A percentile compares a stretch with the other conserved stretches of the same genome.
Evolutionary conservation across 2,888 invertebrate genomes (phyloP).

Genomic region (Melieria picta): DNA sequence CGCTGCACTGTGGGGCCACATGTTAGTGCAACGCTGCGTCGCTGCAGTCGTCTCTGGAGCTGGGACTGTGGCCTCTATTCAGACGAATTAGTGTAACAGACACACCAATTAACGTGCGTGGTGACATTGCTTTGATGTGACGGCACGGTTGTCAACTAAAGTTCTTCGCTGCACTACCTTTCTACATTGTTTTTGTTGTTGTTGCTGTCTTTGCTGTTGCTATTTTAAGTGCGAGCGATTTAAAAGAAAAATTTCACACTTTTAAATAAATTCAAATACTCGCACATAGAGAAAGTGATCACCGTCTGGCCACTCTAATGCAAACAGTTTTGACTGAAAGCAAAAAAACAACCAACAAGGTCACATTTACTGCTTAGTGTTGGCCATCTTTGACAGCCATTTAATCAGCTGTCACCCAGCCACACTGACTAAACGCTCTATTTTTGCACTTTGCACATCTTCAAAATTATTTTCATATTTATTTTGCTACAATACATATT

Average conservation of each 20-base stretch:
- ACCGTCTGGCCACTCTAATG: background rate
- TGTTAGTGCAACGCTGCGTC: too few species aligned
- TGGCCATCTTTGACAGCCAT: background rate
- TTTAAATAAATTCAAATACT: background rate
- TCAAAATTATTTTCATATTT: conserved; percentile 1
- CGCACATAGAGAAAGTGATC: background rate
- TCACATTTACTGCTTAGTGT: background rate
- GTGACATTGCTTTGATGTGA: conserved; percentile 39
- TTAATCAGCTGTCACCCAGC: background rate
- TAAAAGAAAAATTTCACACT: too few species aligned
- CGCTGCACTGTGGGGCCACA: conserved; percentile 42
- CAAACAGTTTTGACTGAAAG: background rate
- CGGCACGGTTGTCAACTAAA: conserved; percentile 27
- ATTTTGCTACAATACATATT: background rate
- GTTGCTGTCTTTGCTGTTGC: background rate
- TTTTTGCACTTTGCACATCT: background rate
- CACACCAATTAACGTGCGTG: conserved; percentile 38
- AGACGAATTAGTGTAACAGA: conserved; percentile 37
- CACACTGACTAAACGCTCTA: conserved; percentile 1
- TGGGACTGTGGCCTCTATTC: conserved; percentile 5
- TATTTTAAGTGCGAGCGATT: too few species aligned
- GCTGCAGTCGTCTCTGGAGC: too few species aligned
- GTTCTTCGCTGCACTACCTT: conserved; percentile 3
- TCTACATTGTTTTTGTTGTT: background rate
- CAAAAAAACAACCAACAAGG: background rate